phyloP scores from a whole-genome alignment of 1,140 invertebrate genomes.

The Heliconius melpomene region DNA sequence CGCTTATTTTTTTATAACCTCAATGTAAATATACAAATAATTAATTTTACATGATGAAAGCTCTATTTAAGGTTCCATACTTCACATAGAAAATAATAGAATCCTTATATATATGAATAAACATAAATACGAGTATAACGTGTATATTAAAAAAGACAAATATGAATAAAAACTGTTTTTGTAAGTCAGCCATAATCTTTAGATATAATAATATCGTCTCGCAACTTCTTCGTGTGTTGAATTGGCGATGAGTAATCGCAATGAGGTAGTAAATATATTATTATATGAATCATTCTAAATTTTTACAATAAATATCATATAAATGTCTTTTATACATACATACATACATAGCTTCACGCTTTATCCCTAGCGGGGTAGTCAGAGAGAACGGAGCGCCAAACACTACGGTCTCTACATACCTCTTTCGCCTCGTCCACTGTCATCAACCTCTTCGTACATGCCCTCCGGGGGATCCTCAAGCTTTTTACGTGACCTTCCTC shows the following conservation, averaged over 20 bases:
- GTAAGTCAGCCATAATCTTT: background rate
- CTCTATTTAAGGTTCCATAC: background rate
- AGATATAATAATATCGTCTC: background rate
- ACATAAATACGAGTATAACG: too few relatives aligned
- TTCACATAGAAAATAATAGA: too few relatives aligned
- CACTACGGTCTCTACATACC: too few relatives aligned
- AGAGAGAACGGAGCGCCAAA: too few relatives aligned
- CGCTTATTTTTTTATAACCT: background rate
- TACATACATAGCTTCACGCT: too few relatives aligned
- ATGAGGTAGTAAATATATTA: background rate
- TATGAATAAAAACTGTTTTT: background rate
- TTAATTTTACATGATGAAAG: background rate
- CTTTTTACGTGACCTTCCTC: too few relatives aligned
- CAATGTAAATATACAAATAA: background rate
- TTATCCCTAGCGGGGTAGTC: too few relatives aligned
- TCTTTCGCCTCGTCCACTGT: too few relatives aligned
- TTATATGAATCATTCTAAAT: background rate
- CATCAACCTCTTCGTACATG: too few relatives aligned
- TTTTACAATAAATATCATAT: too few relatives aligned
- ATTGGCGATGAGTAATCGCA: background rate
- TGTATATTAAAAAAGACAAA: background rate
- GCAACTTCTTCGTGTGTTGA: background rate
- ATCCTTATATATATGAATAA: accelerated
- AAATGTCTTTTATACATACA: too few relatives aligned
- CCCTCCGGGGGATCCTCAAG: too few relatives aligned